Evolutionary conservation across 2,113 vertebrate species (phyloP).

Genomic region (Arothron firmamentum): DNA sequence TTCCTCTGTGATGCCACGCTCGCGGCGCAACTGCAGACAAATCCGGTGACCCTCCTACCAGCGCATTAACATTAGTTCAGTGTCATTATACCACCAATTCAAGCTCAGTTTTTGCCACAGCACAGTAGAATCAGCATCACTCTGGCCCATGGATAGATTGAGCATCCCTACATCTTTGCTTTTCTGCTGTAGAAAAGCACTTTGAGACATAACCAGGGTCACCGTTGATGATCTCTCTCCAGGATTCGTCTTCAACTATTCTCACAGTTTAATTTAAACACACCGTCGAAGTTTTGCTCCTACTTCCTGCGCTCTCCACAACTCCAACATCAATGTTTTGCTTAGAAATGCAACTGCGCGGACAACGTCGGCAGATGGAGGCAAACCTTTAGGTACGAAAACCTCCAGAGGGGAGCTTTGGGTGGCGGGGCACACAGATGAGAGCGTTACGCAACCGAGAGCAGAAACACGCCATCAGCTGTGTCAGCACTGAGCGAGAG

Average conservation of each 20-base stretch:
- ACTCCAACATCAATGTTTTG: not conserved
- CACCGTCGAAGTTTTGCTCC: too few relatives aligned
- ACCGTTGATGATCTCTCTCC: too few relatives aligned
- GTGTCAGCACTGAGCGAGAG: conserved; percentile 1
- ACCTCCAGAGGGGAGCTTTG: conserved; percentile 33
- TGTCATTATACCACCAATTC: conserved; percentile 21
- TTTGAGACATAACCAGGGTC: too few relatives aligned
- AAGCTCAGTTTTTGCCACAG: conserved; percentile 8
- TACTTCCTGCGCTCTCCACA: too few relatives aligned
- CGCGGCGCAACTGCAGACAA: conserved; percentile 9
- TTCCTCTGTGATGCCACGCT: conserved; percentile 19
- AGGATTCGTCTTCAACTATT: too few relatives aligned
- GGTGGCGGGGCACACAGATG: conserved; percentile 32
- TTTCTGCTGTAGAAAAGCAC: too few relatives aligned
- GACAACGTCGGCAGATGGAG: conserved; percentile 38
- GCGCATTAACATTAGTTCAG: conserved; percentile 8
- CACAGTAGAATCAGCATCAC: too few relatives aligned
- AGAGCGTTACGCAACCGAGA: conserved; percentile 44
- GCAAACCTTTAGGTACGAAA: conserved; percentile 8
- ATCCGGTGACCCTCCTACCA: not conserved
- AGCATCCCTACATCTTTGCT: not conserved
- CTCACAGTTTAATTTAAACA: too few relatives aligned
- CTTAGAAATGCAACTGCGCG: too few relatives aligned
- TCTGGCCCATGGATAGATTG: not conserved
- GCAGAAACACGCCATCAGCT: conserved; percentile 19